A percentile compares a stretch with the other conserved stretches of the same genome.
Evolutionary conservation across 1,140 invertebrate genomes (phyloP).

Genomic region (Anthonomus grandis): DNA sequence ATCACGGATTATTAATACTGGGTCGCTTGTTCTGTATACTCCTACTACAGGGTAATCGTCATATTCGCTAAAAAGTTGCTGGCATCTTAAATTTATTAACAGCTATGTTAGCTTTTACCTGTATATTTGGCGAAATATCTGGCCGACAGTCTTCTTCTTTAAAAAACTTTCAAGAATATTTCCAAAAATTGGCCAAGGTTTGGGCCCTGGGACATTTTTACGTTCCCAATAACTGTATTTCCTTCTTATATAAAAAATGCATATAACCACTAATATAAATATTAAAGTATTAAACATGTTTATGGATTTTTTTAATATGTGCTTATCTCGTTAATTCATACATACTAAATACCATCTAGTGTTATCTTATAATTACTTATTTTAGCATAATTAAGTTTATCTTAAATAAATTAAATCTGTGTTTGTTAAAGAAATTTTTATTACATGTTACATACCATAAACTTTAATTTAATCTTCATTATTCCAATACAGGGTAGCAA

Average conservation of each 20-base stretch:
- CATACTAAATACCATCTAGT: too few relatives aligned
- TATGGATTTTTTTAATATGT: too few relatives aligned
- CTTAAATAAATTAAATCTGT: too few relatives aligned
- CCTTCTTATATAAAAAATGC: conserved; percentile 14
- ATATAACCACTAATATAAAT: too few relatives aligned
- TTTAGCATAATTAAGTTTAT: too few relatives aligned
- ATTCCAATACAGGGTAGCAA: too few relatives aligned
- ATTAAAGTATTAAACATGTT: too few relatives aligned
- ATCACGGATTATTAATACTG: conserved; percentile 19
- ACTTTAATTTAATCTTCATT: too few relatives aligned
- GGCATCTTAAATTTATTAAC: neutral
- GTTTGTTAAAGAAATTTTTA: too few relatives aligned
- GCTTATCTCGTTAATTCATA: too few relatives aligned
- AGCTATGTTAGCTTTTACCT: conserved; percentile 12
- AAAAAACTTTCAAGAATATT: conserved; percentile 24
- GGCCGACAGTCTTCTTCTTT: conserved; percentile 11
- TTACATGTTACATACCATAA: too few relatives aligned
- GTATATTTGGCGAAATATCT: conserved; percentile 27
- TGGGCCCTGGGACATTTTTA: conserved; percentile 24
- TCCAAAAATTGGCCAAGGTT: conserved; percentile 23
- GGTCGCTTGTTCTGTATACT: neutral
- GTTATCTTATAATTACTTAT: too few relatives aligned
- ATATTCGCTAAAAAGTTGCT: conserved; percentile 17
- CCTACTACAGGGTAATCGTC: conserved; percentile 11
- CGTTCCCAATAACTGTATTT: conserved; percentile 29